Base-by-base conservation (phyloP, 2,888 invertebrate genomes). In the Chydorus sphaericus region DNA sequence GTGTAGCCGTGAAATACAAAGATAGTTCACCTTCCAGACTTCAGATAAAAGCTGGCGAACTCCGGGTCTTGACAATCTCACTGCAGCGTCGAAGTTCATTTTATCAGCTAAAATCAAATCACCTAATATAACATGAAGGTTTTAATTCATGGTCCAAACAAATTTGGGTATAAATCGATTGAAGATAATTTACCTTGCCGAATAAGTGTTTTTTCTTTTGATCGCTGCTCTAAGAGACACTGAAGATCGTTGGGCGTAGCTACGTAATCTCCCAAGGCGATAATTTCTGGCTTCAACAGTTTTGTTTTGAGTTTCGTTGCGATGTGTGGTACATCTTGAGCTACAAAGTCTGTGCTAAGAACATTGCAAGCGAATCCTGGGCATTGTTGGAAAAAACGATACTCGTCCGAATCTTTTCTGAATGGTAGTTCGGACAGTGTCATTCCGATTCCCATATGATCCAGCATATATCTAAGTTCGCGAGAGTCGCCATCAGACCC, bases 81-180 rank as follows among this genome's bases (percentile, higher is more conserved):
- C 16, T 28, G 29, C 50, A 26, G 50, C 50, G 30, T 14, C 29
- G 7, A 28, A 50, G 50, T 50, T 50, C 50, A 50, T 50, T 50
- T 50, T 50, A 29, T 50, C 50, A 16, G 16, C 28, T 1, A 50
- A 29, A 29, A 14, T 26, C 1, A 50, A 16, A 30, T 50, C 50
- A 50, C 28, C 29, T 50, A 14, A 37, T 14, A 11, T 14, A 26
- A 11, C 18, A 26, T 23, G 30, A 29, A 29, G 16, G 39, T 39
- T 39, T 16, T 29, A 28, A 10, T 14, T 26, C 16, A 16, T 10
- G 50, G 16, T 29, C 39, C 7, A 26, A 16, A 3, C 11, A 28
- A 26, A 50, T 50, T 29, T 28, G 29, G 18, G 37, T n/a, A n/a
- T 37, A 5, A 37, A 18, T 37, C 18, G 18, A 5, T n/a, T 37